Evolutionary conservation across 2,797 vertebrate genomes (phyloP), one percentile per base, ranked within the genome.

Genomic region (Gallinago stenura): DNA sequence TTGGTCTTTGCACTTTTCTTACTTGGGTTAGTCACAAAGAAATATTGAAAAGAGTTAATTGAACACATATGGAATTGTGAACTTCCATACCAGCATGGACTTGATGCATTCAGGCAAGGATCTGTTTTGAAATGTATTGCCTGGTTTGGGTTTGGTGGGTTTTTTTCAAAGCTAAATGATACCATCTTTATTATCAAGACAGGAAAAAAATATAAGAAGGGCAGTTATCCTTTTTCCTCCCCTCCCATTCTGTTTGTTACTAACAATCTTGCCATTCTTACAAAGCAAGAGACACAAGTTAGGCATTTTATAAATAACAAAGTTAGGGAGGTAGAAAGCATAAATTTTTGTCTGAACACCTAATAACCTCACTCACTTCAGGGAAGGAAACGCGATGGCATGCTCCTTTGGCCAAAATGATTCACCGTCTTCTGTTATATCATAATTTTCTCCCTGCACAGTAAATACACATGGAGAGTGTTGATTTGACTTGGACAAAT

Each of bases 401-500:
- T 80, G 92, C 78, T 91, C 26, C 45, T 70, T 94, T 90, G 54
- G 85, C 97, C 95, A 97, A 53, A 96, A 93, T 97, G 94, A 97
- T 96, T 97, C 88, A 82, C 91, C 7, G 10, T 95, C 87, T 90
- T 97, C 81, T 93, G n/a, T 97, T 96, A 72, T 95, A 94, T 87
- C 93, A 48, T 89, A 87, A 89, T 95, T 96, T 73, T 97, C 93
- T 96, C 66, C 81, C 80, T 91, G 73, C 92, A 78, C 93, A 88
- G 84, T 94, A 97, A 97, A 97, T 97, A 95, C 77, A 96, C 80
- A 93, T 79, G 81, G 90, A 89, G 97, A 96, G 68, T 97, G 62
- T 96, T 96, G 89, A 97, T 97, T 97, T 97, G 95, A 92, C 95
- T 97, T 97, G 97, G 95, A 96, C 94, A 93, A 82, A 96, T 95